These are phyloP conservation scores for Panopea generosa DNA, from an alignment of 2,888 invertebrate genomes.

Conservation along the genomic window DNA sequence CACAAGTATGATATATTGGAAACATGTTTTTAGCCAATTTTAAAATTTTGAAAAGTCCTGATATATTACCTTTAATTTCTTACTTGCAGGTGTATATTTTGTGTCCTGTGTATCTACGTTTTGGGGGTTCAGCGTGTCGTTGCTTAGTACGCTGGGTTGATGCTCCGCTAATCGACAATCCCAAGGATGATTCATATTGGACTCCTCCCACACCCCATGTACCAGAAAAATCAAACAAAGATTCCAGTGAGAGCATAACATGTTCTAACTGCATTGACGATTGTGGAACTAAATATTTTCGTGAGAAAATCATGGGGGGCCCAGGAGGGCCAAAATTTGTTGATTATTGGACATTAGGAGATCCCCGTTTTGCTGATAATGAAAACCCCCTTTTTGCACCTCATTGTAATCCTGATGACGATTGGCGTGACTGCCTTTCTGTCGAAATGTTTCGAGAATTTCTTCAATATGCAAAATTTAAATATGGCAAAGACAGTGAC, in stretches of 20 bases:
- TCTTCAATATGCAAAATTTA: constrained; percentile 63
- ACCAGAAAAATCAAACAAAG: constrained; percentile 13
- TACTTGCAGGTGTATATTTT: constrained; percentile 74
- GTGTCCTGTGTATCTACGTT: constrained; percentile 73
- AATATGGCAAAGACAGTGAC: constrained; percentile 53
- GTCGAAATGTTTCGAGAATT: constrained; percentile 66
- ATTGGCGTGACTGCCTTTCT: constrained; percentile 67
- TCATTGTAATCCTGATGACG: constrained; percentile 50
- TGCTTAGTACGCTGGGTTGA: constrained; percentile 75
- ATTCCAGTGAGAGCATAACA: constrained; percentile 52
- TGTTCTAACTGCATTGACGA: constrained; percentile 65
- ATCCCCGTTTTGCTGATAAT: constrained; percentile 72
- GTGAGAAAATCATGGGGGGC: constrained; percentile 67
- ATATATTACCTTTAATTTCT: too few relatives aligned
- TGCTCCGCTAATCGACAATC: constrained; percentile 61
- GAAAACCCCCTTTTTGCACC: constrained; percentile 73
- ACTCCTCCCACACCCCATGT: constrained; percentile 49
- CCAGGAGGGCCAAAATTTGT: constrained; percentile 63
- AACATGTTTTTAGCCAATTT: too few relatives aligned
- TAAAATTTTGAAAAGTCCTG: too few relatives aligned
- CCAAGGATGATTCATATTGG: constrained; percentile 73
- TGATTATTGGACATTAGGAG: constrained; percentile 69
- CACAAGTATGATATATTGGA: too few relatives aligned
- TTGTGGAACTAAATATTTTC: constrained; percentile 64
- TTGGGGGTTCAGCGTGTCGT: constrained; percentile 75